These are phyloP conservation scores for Eleutherodactylus coqui DNA, from an alignment of 2,797 vertebrate species.

Conservation along the genomic window DNA sequence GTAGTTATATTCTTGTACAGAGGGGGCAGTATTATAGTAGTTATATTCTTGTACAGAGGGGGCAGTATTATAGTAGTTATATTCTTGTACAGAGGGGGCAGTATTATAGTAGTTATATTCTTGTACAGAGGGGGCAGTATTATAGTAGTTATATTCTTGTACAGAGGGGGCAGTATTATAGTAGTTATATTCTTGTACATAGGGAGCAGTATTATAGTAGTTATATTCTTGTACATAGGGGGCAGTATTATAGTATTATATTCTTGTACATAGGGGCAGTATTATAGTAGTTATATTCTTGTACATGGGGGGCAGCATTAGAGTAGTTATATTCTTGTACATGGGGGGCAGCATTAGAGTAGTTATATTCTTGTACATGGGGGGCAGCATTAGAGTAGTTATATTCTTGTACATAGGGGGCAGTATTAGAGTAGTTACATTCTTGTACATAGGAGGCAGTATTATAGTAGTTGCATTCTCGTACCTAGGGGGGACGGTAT, in stretches of 20 bases:
- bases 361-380: too few species aligned
- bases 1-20: background rate
- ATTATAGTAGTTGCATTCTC: too few species aligned
- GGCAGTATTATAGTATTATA: background rate
- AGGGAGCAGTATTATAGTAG: background rate
- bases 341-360: background rate
- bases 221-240: background rate
- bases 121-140: background rate
- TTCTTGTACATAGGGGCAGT: background rate
- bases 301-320: background rate
- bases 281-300: too few species aligned
- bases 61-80: background rate
- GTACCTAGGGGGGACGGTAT: too few species aligned
- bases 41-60: background rate
- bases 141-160: too few species aligned
- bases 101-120: background rate
- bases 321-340: background rate
- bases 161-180: too few species aligned
- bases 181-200: too few species aligned
- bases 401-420: background rate
- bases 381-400: background rate
- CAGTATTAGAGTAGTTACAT: background rate
- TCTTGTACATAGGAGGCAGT: background rate
- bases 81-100: background rate
- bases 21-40: too few species aligned